Base-by-base conservation (phyloP, 1,140 invertebrate genomes). In the Calosoma granatense region DNA sequence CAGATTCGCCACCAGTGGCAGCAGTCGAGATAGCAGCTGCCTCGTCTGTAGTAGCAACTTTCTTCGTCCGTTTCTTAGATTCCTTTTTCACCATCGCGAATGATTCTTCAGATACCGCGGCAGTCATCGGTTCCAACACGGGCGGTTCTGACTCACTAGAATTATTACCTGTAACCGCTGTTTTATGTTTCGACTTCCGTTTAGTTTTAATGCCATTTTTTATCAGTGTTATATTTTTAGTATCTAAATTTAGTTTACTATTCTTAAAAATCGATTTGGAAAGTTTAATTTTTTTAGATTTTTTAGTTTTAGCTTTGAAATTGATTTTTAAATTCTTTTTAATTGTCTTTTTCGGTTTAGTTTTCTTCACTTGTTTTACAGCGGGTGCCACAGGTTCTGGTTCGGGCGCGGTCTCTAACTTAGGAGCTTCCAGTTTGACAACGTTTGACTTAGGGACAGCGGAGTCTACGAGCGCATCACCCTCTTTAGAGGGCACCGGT, bases 291-390 rank as follows among this genome's bases (percentile, higher is more conserved):
- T 61, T 63, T 65, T 67, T 36, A 59, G 36, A 17, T 21, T 58
- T 62, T 55, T 65, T 68, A 9, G 56, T 51, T 59, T 68, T 69
- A 9, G 69, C 57, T 54, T 69, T 69, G 15, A 68, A 21, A 51
- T 63, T 64, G 4, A 47, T 47, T 17, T 47, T 47, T 47, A 47
- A 47, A 17, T 47, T 47, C 15, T 61, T 65, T 55, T 60, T 64
- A 39, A 54, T 36, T 22, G 56, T 56, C 19, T 47, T 56, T 59
- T 63, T 65, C 51, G 60, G 59, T 19, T 53, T 53, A 51, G 64
- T 56, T 56, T 58, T 59, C 56, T 66, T 64, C 20, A 22, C 21
- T n/a, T 61, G 56, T 54, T 56, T 43, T 9, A 54, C 14, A 2
- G 56, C n/a, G 22, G 41, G 41, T 17, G 17, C 6, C 4, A 17